Evolutionary conservation across 2,797 vertebrate species (phyloP).

Genomic region (Phoeniculus purpureus): DNA sequence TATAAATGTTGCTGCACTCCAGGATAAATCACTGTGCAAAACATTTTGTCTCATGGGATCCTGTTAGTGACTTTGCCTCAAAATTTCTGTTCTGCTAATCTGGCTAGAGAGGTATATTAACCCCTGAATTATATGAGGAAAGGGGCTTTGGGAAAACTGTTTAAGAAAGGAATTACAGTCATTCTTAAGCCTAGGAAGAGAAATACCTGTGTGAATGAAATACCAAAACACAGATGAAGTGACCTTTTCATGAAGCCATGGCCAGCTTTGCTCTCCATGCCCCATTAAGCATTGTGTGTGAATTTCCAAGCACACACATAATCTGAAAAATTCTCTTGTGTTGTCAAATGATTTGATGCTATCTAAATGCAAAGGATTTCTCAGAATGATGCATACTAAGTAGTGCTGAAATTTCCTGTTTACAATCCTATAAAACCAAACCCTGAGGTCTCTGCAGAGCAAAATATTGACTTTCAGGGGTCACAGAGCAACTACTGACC

Average conservation of each 20-base stretch:
- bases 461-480: slow-evolving; percentile 51
- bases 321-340: not conserved
- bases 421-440: not conserved
- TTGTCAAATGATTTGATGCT: not conserved
- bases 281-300: not conserved
- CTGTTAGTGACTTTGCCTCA: not conserved
- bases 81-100: not conserved
- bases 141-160: not conserved
- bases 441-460: slow-evolving; percentile 5
- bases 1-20: not conserved
- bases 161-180: not conserved
- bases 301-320: not conserved
- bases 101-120: not conserved
- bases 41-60: not conserved
- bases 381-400: slow-evolving; percentile 3
- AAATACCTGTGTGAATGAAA: not conserved
- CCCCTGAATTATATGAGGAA: not conserved
- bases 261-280: not conserved
- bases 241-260: not conserved
- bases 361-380: not conserved
- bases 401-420: slow-evolving; percentile 37
- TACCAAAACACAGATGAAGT: not conserved
- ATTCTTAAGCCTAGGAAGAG: not conserved
- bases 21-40: not conserved
- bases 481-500: slow-evolving; percentile 32